Conservation (phyloP, 2,113 vertebrate species). For the Pelvicachromis taeniatus region DNA sequence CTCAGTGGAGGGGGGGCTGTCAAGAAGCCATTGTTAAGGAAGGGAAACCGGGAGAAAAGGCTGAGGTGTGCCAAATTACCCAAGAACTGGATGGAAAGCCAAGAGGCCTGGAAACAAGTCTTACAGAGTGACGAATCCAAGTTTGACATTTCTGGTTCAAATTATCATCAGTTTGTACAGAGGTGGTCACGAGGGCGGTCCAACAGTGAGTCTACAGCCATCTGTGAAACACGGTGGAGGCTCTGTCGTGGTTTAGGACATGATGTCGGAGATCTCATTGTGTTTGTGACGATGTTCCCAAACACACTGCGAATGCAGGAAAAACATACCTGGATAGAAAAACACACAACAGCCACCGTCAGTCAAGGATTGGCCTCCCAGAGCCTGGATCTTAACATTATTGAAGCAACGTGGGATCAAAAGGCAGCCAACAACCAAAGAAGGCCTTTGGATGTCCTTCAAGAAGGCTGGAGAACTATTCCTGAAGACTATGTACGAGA, state of each 20-base stretch:
- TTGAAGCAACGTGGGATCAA: accelerated
- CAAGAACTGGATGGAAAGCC: not conserved
- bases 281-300: not conserved
- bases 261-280: not conserved
- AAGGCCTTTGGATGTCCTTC: not conserved
- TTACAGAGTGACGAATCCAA: not conserved
- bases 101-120: not conserved
- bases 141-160: not conserved
- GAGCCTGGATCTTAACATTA: not conserved
- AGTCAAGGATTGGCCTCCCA: not conserved
- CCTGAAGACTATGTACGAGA: not conserved
- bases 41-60: not conserved
- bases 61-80: not conserved
- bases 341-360: not conserved
- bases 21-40: not conserved
- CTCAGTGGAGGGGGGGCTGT: not conserved
- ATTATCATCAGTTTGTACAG: not conserved
- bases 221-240: not conserved
- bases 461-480: not conserved
- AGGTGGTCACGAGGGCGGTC: not conserved
- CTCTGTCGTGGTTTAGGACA: not conserved
- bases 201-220: not conserved
- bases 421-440: not conserved
- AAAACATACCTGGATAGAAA: not conserved
- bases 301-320: accelerated